Evolutionary conservation across 2,113 vertebrate species (phyloP).

Genomic region (Alethe diademata): DNA sequence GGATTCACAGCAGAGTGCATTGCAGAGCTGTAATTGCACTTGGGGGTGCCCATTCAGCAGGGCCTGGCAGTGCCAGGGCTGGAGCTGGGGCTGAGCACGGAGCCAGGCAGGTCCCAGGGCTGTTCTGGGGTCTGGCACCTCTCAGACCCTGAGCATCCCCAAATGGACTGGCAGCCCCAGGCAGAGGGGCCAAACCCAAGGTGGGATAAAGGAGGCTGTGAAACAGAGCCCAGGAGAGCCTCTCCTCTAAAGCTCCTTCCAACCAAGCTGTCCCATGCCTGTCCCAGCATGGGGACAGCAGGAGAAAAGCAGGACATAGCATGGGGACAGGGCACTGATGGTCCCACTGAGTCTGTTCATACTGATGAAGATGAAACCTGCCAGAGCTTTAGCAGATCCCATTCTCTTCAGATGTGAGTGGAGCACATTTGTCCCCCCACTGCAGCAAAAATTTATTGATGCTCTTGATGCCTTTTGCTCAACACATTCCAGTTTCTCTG

Average conservation of each 20-base stretch:
- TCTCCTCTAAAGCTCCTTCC: not conserved
- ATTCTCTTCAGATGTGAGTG: not conserved
- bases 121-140: accelerated
- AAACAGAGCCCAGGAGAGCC: accelerated
- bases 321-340: not conserved
- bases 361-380: not conserved
- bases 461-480: not conserved
- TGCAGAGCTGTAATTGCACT: not conserved
- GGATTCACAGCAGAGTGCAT: not conserved
- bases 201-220: not conserved
- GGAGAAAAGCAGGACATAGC: not conserved
- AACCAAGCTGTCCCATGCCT: not conserved
- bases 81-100: not conserved
- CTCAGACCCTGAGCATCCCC: accelerated
- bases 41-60: not conserved
- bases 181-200: accelerated
- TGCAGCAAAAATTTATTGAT: not conserved
- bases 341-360: not conserved
- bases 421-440: accelerated
- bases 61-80: not conserved
- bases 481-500: not conserved
- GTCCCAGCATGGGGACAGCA: accelerated
- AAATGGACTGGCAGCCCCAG: not conserved
- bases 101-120: not conserved
- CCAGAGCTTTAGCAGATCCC: not conserved